Evolutionary conservation across 2,113 vertebrate genomes (phyloP).

Genomic region (Podilymbus podiceps): DNA sequence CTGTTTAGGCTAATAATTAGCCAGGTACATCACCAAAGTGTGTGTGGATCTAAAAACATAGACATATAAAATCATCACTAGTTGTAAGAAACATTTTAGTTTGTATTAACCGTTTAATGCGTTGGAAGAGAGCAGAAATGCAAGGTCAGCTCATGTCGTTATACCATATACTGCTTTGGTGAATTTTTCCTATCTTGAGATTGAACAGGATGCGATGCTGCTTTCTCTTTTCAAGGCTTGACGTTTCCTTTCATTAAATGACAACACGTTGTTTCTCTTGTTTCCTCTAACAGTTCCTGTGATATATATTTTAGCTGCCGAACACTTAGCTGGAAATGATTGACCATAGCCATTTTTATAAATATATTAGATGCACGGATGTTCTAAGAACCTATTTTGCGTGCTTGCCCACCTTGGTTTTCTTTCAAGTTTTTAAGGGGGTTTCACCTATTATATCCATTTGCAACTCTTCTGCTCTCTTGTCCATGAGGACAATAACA

Average conservation of each 20-base stretch:
- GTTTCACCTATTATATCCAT: not conserved
- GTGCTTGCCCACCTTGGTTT: not conserved
- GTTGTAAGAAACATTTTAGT: not conserved
- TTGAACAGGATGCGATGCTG: rapidly evolving
- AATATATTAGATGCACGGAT: conserved; percentile 29
- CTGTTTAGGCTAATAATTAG: not conserved
- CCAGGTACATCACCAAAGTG: not conserved
- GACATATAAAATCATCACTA: not conserved
- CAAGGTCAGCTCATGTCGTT: not conserved
- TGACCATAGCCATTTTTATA: not conserved
- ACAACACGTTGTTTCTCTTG: not conserved
- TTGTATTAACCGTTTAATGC: not conserved
- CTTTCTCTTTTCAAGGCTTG: not conserved
- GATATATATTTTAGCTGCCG: not conserved
- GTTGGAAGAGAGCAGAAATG: not conserved
- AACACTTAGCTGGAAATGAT: conserved; percentile 30
- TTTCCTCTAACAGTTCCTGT: not conserved
- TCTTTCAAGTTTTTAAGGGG: not conserved
- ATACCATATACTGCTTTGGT: not conserved
- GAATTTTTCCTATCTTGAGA: not conserved
- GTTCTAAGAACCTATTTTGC: conserved; percentile 18
- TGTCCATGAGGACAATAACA: not conserved
- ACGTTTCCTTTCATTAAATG: not conserved
- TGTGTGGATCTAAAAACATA: not conserved
- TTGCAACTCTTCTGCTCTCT: not conserved